Percentiles rank a stretch among this genome's conserved stretches.
Evolutionary conservation across 1,140 invertebrate genomes (phyloP).

Genomic region (Drosophila sturtevanti): DNA sequence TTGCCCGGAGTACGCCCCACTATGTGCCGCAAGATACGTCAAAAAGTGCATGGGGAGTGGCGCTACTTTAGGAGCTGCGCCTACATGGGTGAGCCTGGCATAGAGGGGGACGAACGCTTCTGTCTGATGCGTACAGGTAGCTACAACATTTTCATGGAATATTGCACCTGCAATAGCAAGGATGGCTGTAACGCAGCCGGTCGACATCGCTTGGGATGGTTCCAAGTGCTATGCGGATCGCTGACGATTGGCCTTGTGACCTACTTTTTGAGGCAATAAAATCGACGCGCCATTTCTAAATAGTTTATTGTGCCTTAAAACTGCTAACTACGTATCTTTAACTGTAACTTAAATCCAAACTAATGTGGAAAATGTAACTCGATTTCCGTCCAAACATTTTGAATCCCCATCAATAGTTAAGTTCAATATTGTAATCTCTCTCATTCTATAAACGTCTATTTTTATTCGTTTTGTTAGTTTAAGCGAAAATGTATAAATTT

Average conservation of each 20-base stretch:
- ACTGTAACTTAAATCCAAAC: slow-evolving; percentile 35
- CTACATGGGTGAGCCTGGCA: slow-evolving; percentile 94
- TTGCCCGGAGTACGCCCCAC: slow-evolving; percentile 88
- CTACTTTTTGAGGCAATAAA: slow-evolving; percentile 80
- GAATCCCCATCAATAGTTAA: slow-evolving; percentile 17
- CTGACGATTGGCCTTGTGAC: slow-evolving; percentile 97
- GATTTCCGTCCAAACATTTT: slow-evolving; percentile 47
- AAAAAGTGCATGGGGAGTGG: slow-evolving; percentile 97
- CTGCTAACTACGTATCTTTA: slow-evolving; percentile 60
- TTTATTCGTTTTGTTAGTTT: background rate
- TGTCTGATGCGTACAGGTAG: slow-evolving; percentile 95
- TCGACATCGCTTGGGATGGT: slow-evolving; percentile 24
- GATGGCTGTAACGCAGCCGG: slow-evolving; percentile 92
- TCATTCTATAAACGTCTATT: background rate
- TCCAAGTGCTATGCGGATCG: slow-evolving; percentile 95
- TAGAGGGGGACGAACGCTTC: slow-evolving; percentile 94
- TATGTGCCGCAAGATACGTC: slow-evolving; percentile 96
- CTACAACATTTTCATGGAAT: slow-evolving; percentile 96
- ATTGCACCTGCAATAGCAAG: slow-evolving; percentile 96
- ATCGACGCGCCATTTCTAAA: slow-evolving; percentile 9
- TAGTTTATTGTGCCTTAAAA: slow-evolving; percentile 13
- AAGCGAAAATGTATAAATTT: slow-evolving; percentile 1
- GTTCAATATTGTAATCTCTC: slow-evolving; percentile 33
- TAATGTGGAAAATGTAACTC: slow-evolving; percentile 42
- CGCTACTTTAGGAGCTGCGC: slow-evolving; percentile 94